These are phyloP conservation scores for Penelope pileata DNA, from an alignment of 2,113 vertebrate genomes.

Conservation along the genomic window DNA sequence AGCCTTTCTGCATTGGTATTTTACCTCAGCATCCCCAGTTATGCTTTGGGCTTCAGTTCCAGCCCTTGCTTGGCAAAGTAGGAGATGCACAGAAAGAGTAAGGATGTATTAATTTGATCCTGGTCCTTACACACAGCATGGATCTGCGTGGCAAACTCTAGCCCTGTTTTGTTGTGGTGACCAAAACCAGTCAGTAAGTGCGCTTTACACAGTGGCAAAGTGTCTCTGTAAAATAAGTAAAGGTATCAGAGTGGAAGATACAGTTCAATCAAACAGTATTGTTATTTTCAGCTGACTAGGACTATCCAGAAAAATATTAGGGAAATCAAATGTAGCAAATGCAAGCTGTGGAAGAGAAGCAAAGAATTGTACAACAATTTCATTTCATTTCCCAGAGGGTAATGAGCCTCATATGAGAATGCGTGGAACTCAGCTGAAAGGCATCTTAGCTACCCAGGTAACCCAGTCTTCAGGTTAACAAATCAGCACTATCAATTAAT, in stretches of 20 bases:
- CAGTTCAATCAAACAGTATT: not conserved
- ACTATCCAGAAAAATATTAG: not conserved
- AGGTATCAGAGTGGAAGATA: not conserved
- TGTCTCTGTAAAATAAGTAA: conserved; percentile 4
- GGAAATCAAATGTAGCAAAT: not conserved
- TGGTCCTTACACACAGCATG: fast-evolving
- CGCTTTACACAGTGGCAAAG: not conserved
- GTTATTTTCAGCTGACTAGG: conserved; percentile 30
- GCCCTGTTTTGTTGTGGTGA: not conserved
- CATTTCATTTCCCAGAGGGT: not conserved
- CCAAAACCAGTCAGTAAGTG: not conserved
- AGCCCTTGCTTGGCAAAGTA: not conserved
- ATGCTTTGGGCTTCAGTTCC: not conserved
- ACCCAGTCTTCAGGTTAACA: not conserved
- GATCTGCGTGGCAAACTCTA: not conserved
- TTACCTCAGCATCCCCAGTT: not conserved
- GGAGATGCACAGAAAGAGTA: not conserved
- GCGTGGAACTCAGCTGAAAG: not conserved
- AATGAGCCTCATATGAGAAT: not conserved
- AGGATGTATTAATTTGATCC: not conserved
- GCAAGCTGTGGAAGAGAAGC: not conserved
- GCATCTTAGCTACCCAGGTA: not conserved
- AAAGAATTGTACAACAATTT: not conserved
- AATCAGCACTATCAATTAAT: not conserved
- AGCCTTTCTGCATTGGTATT: not conserved